Base-by-base conservation (phyloP, 2,113 vertebrate species). In the Campylomormyrus tamandua region DNA sequence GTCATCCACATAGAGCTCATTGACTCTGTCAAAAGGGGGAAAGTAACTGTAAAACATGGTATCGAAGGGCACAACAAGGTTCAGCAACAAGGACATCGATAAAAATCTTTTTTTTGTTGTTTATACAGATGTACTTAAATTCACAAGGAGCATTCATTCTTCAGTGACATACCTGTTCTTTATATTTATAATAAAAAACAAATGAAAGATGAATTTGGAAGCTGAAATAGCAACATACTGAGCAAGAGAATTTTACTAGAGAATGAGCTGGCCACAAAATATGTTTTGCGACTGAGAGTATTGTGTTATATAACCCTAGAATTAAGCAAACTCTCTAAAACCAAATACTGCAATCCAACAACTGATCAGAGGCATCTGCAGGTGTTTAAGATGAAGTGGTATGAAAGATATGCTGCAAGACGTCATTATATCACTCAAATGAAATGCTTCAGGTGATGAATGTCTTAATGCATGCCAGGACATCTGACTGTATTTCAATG, bases 1-100 rank as follows among this genome's bases (percentile, higher is more conserved):
- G 94, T 99, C 98, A 93, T 99, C 98, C 90, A 99, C 98, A 5
- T 99, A 99, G 8, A 99, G 96, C 93, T 99, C 98, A 62, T 99
- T 99, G 93, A 99, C 98, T 89, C 98, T 99, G 95, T 0, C 91
- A 90, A 93, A 27, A 93, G 83, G 91, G n/a, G 50, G 50, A 89
- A 27, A 39, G 15, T 10, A 3, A 31, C 24, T 13, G 1, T 39
- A 7, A 19, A 70, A 4, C n/a, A 31, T 9, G 27, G 50, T 39
- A 8, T 17, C 13, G 17, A 45, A 39, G 39, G 42, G 24, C 21
- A 83, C 21, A 10, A 46, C 39, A 39, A 70, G 62, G 27, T 5
- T 31, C 24, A 21, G 83, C 21, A n/a, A 27, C 27, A 52, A 27
- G 2, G 11, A 3, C 27, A 50, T 86, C 31, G 5, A 50, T 27